Base-by-base conservation (phyloP, 2,113 vertebrate species). In the Gorsachius goisagi region DNA sequence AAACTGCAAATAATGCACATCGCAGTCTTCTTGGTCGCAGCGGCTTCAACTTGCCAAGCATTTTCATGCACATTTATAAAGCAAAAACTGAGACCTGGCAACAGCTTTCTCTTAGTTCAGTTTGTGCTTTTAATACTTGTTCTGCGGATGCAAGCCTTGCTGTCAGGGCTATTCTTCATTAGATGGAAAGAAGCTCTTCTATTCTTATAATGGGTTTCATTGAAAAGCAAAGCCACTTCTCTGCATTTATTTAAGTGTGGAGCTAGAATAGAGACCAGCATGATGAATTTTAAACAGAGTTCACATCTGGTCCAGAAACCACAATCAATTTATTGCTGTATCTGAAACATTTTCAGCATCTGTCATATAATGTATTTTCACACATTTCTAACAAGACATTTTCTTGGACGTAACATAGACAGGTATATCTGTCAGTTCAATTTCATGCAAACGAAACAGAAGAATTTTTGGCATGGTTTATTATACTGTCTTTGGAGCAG, bases 281-380 rank as follows among this genome's bases (percentile, higher is more conserved):
- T 85, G 93, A 97, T 97, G 96, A 96, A 97, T 97, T 97, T 97
- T 98, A 98, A 97, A 95, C 96, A 96, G 91, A 95, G 96, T 95
- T 94, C 97, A 97, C 97, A 98, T 98, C 97, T 98, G 98, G 96
- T 97, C 96, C 96, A 97, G 97, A 97, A 97, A 92, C 97, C 97
- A 97, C 97, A 97, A 97, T 97, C 97, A 96, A 90, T 97, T 97
- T 97, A 98, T 97, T 98, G 95, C 97, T 96, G 90, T 90, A 96
- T 97, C 98, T 98, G 97, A 98, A 97, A 96, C 95, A 97, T 96
- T 97, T 97, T 98, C 96, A 97, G 96, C 76, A 56, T 97, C 97
- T 98, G 97, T 97, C 97, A 98, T 96, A 96, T 97, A 97, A 97
- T 98, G 96, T 97, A 97, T 98, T 98, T 98, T 98, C 96, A 97